Base-by-base conservation (phyloP, 2,113 vertebrate species). In the Dicentrarchus labrax region DNA sequence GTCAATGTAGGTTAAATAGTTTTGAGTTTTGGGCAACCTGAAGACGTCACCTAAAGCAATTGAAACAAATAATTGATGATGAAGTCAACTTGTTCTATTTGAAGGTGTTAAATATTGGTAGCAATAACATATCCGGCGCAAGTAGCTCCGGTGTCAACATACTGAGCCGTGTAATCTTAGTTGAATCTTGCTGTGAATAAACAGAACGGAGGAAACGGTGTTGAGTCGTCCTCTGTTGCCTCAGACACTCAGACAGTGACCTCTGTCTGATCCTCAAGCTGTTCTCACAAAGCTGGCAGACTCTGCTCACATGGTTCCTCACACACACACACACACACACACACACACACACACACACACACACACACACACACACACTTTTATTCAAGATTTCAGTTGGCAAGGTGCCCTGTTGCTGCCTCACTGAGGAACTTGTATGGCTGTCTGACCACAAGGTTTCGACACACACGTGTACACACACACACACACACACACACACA, bases 251-350 rank as follows among this genome's bases (percentile, higher is more conserved):
- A 86, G 84, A 68, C 68, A 24, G 24, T 77, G 78, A 77, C 84
- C 78, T 72, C 73, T 48, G 67, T 80, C 48, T 73, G 86, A 61
- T 76, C 76, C 76, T 70, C 62, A 2, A 75, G 75, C 78, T 75
- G 75, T 75, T 75, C 85, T 66, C 66, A 75, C 65, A 47, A 16
- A 54, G 12, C 59, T 38, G 68, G 53, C 50, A 72, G 77, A 76
- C 83, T 47, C 66, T 21, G 22, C 38, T 43, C 75, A 61, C 75
- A 73, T 68, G 54, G 21, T 64, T 30, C 36, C 65, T n/a, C 74
- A 6, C 67, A 7, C 22, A n/a, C 16, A 56, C n/a, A 57, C 62
- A 54, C 60, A 50, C 61, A 50, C 65, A 62, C 54, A 66, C 30
- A 43, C 59, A 71, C 59, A 65, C 73, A 65, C 38, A 64, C 74